Evolutionary conservation across 2,797 vertebrate genomes (phyloP).

Genomic region (Phoebastria nigripes): DNA sequence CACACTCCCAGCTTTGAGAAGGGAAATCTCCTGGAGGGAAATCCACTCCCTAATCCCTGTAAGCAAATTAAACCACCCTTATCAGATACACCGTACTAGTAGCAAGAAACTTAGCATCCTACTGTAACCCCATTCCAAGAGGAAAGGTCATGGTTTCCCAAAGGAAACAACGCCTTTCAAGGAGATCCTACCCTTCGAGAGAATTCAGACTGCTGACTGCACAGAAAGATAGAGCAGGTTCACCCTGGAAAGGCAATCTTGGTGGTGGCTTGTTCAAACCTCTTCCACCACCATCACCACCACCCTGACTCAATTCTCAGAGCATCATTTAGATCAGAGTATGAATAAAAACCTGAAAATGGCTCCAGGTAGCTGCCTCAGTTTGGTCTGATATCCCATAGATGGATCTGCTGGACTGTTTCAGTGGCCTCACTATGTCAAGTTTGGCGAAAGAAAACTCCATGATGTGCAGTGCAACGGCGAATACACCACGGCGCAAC

Average conservation of each 20-base stretch:
- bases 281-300: not conserved
- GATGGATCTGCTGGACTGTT: not conserved
- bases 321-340: not conserved
- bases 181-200: not conserved
- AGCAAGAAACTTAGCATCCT: not conserved
- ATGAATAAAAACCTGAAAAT: not conserved
- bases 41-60: not conserved
- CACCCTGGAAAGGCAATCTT: not conserved
- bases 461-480: not conserved
- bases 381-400: not conserved
- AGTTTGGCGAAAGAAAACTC: not conserved
- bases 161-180: not conserved
- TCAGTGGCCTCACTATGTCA: not conserved
- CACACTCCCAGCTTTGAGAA: not conserved
- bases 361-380: not conserved
- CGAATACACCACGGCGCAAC: accelerated
- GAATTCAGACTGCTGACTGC: not conserved
- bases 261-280: not conserved
- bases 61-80: not conserved
- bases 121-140: not conserved
- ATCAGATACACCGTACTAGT: not conserved
- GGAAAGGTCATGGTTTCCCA: not conserved
- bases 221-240: not conserved
- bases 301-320: not conserved
- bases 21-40: not conserved